A percentile compares a stretch with the other conserved stretches of the same genome.
phyloP scores from a whole-genome alignment of 2,888 invertebrate species.

The Diadegma fenestrale region DNA sequence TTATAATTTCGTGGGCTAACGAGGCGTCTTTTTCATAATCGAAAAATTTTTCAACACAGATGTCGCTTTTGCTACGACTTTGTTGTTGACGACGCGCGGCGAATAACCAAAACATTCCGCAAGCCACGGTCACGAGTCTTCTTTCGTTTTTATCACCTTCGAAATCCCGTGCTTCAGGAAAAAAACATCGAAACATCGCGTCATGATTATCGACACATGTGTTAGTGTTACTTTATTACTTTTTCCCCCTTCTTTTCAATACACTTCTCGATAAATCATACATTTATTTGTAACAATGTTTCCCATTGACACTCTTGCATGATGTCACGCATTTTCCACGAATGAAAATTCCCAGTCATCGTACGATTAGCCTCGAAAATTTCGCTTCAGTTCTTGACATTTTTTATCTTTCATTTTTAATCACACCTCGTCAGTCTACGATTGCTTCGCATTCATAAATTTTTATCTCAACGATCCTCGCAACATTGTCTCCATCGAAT shows the following conservation, averaged over 20 bases:
- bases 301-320: not conserved
- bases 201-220: conserved; percentile 2
- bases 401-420: not conserved
- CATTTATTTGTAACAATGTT: not conserved
- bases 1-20: not conserved
- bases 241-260: not conserved
- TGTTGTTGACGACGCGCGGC: conserved; percentile 65
- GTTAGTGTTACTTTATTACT: not conserved
- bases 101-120: conserved; percentile 47
- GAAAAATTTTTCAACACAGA: conserved; percentile 24
- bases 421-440: not conserved
- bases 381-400: not conserved
- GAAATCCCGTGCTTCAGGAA: not conserved
- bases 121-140: not conserved
- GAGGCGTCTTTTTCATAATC: not conserved
- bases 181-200: not conserved
- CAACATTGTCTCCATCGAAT: not conserved
- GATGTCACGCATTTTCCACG: conserved; percentile 5
- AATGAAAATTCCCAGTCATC: conserved; percentile 6
- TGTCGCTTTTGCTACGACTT: conserved; percentile 45
- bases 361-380: not conserved
- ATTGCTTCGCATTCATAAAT: not conserved
- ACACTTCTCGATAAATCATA: not conserved
- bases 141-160: not conserved
- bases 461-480: not conserved